A percentile compares a stretch with the other conserved stretches of the same genome.
phyloP scores from a whole-genome alignment of 2,888 invertebrate species.

The Polia nebulosa region DNA sequence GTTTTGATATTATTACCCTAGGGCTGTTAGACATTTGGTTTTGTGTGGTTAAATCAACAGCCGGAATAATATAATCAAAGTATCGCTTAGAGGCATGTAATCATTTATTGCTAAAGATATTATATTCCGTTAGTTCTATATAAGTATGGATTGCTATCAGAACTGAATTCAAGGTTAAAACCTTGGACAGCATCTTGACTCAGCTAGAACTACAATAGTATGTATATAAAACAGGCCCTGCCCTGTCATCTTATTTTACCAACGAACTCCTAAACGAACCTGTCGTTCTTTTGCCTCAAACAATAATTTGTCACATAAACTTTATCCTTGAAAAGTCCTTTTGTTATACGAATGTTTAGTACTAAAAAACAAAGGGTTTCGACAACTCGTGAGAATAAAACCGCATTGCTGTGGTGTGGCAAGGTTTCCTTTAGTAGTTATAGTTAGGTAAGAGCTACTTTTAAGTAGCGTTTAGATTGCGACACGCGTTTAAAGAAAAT shows the following conservation, averaged over 20 bases:
- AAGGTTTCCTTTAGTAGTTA: slow-evolving; percentile 67
- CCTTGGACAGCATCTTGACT: too few relatives aligned
- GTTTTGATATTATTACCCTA: background rate
- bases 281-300: background rate
- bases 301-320: slow-evolving; percentile 9
- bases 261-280: background rate
- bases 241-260: background rate
- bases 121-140: too few relatives aligned
- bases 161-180: background rate
- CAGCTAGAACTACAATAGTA: too few relatives aligned
- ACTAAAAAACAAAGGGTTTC: slow-evolving; percentile 75
- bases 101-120: too few relatives aligned
- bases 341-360: slow-evolving; percentile 39
- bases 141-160: background rate
- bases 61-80: background rate
- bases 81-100: background rate
- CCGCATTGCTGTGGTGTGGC: slow-evolving; percentile 72
- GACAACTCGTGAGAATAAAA: slow-evolving; percentile 76
- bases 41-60: background rate
- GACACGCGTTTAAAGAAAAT: slow-evolving; percentile 42
- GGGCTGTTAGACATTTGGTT: background rate
- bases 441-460: slow-evolving; percentile 55
- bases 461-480: slow-evolving; percentile 55
- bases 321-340: slow-evolving; percentile 48
- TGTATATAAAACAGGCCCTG: background rate